Evolutionary conservation across 2,113 vertebrate species (phyloP).

Genomic region (Psittacula cyanocephala): DNA sequence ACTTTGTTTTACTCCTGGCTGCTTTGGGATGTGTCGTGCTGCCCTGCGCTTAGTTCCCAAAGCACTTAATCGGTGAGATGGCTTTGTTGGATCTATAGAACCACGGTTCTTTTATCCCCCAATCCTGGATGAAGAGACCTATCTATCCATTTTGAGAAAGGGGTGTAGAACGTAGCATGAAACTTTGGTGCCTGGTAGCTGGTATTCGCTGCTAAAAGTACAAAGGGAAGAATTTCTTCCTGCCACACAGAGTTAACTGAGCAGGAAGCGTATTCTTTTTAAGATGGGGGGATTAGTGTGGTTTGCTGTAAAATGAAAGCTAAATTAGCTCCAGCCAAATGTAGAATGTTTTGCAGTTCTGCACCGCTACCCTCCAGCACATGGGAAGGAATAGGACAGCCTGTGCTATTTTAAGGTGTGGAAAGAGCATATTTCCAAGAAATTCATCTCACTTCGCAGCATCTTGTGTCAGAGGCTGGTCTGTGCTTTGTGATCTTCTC

Average conservation of each 20-base stretch:
- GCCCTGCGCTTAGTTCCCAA: slow-evolving; percentile 13
- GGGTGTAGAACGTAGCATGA: neutral
- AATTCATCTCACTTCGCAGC: neutral
- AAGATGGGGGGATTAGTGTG: slow-evolving; percentile 25
- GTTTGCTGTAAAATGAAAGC: slow-evolving; percentile 19
- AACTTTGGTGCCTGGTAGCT: slow-evolving; percentile 26
- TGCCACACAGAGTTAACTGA: slow-evolving; percentile 40
- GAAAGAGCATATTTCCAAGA: neutral
- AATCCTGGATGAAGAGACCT: slow-evolving; percentile 7
- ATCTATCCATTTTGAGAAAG: neutral
- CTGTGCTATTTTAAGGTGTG: neutral
- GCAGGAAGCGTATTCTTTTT: slow-evolving; percentile 18
- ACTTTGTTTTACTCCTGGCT: slow-evolving; percentile 33
- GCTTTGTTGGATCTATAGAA: slow-evolving; percentile 38
- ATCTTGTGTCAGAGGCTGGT: neutral
- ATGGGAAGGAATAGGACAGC: slow-evolving; percentile 5
- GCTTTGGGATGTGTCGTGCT: neutral
- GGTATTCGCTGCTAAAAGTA: slow-evolving; percentile 25
- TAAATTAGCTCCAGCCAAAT: slow-evolving; percentile 34
- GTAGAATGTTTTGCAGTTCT: slow-evolving; percentile 5
- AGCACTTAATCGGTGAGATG: slow-evolving; percentile 17
- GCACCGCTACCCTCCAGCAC: neutral
- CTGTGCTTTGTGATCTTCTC: neutral
- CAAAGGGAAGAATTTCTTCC: slow-evolving; percentile 46
- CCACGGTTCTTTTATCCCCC: neutral